Base-by-base conservation (phyloP, 2,888 invertebrate genomes). In the Troides oblongomaculatus region DNA sequence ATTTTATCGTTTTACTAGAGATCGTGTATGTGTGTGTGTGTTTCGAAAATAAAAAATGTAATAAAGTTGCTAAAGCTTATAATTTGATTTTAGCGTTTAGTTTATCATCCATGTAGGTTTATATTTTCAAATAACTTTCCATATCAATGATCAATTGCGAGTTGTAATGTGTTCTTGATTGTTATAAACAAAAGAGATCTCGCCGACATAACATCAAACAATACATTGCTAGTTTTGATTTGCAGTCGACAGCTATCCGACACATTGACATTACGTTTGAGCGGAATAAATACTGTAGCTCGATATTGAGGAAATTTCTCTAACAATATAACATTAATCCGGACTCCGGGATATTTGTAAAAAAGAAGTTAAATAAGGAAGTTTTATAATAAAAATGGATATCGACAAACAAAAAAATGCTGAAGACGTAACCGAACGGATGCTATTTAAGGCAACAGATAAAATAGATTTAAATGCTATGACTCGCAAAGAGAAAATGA, bases 181-280 rank as follows among this genome's bases (percentile, higher is more conserved):
- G 87, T 87, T 88, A 86, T 78, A 85, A 86, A 89, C 86, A 86
- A 86, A 86, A 84, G 86, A 83, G 84, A 86, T 86, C 87, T 87
- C 86, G 83, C 83, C 82, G 81, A 86, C 80, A 85, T 79, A 81
- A 78, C 78, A 71, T 66, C 79, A 82, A 82, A 88, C 88, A 90
- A 89, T 88, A 84, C 84, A 70, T 74, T 79, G 78, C 78, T 73
- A 75, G 81, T 79, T 77, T 75, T 78, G 76, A 76, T 76, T 72
- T 80, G 71, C 70, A 75, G 75, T 70, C 77, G 78, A 73, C 78
- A 75, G 78, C 74, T 77, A 75, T 79, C 76, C 74, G 79, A 73
- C 76, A 79, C 79, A 81, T 83, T 81, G 81, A 80, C 79, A 79
- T 81, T n/a, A 57, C 61, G 57, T 61, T 43, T 21, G 65, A 18